Base-by-base conservation (phyloP, 2,888 invertebrate genomes). In the Lithophane ornitopus region DNA sequence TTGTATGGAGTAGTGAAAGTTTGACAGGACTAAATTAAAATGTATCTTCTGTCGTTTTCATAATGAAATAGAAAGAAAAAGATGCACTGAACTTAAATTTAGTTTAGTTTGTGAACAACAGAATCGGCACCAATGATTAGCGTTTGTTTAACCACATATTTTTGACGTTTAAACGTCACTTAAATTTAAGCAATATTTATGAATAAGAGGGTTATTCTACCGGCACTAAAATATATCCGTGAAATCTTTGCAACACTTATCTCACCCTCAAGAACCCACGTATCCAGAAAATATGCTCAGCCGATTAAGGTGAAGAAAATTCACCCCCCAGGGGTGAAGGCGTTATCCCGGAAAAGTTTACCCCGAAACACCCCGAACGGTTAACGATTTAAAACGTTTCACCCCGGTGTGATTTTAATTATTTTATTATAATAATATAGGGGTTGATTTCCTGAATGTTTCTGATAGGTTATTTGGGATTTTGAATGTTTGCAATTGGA, bases 321-420 rank as follows among this genome's bases (percentile, higher is more conserved):
- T 67, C 78, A 76, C 86, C 85, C 80, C 80, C 84, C 76, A 70
- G 78, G 88, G 83, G 76, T 34, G 76, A 79, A 91, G 91, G 92
- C 92, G 92, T 92, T 71, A 85, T 78, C 39, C 59, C 83, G 91
- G 91, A 91, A 92, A 91, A 90, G 84, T 92, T 91, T 83, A 70
- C 82, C 65, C 86, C 76, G 69, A 69, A 82, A 81, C 85, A 81
- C 85, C 81, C 90, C 76, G 52, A 75, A 78, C 70, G 78, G 70
- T 88, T 83, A 88, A 81, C 87, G 86, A 88, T 90, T 90, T 90
- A 82, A 90, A 89, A 87, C 86, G 78, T 78, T 76, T 78, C 77
- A 58, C 81, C 80, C 80, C 85, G 87, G 90, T 86, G 90, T 86
- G 82, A 89, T 88, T 91, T 90, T 91, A 91, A 91, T 91, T 91